Evolutionary conservation across 37 sponge, comb jelly and placozoan genomes (phyloP), one percentile per base, ranked within the genome.

Genomic region (Eunapius fragilis): DNA sequence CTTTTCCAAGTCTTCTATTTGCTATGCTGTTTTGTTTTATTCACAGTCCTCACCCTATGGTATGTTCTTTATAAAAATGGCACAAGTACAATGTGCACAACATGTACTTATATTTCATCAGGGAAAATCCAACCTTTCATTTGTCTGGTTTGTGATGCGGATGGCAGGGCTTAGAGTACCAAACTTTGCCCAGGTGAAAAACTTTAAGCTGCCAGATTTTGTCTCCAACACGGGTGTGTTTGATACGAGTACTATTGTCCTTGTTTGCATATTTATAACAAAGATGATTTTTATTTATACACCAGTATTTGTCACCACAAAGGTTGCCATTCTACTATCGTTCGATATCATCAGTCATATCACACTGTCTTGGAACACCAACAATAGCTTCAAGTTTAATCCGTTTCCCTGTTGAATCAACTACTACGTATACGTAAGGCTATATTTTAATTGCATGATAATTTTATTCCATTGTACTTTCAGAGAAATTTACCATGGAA

Each of bases 171-270:
- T 58, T 58, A 58, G 58, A 58, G 58, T 58, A 1, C 84, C 84
- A 72, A 74, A 75, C 26, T 31, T 83, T 37, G 37, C n/a, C 36
- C 22, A 33, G 25, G 28, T 83, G 27, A 83, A 83, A 72, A 83
- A 72, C 11, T 37, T 72, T 36, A 41, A 34, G 23, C 75, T 83
- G 34, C 84, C 84, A 47, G 75, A 71, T 37, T 83, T 33, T 38
- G 49, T 73, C 17, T n/a, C 84, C 84, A 45, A 35, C 84, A 48
- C 34, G 31, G 74, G 84, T 83, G 32, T 82, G 72, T 27, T 58
- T 32, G 41, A 41, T 41, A 41, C 41, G 25, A 23, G 17, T 76
- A 37, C 38, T 35, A 23, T 37, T 76, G 7, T 76, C 22, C 22
- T 10, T 34, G 33, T 73, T 19, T 19, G 22, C 58, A 58, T 19